Percentiles rank a stretch among this genome's conserved stretches.
Conservation (phyloP, 2,113 vertebrate genomes). For the Glareola pratincola region DNA sequence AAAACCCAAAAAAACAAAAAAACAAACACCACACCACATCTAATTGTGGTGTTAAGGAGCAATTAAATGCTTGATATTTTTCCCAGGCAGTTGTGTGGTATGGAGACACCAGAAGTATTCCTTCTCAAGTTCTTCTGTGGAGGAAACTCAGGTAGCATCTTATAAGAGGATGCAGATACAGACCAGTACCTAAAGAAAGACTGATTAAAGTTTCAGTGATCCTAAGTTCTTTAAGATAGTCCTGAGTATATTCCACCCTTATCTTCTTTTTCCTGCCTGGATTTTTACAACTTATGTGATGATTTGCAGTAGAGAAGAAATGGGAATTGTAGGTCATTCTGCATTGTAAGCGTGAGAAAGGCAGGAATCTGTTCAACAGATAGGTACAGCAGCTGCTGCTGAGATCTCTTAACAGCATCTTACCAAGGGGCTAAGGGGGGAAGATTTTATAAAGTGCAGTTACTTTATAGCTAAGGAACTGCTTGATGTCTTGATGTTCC, state of each 20-base stretch:
- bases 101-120: background rate
- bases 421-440: background rate
- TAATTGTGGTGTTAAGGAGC: background rate
- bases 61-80: background rate
- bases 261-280: background rate
- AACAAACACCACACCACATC: background rate
- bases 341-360: background rate
- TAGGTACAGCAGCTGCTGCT: background rate
- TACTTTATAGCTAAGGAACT: background rate
- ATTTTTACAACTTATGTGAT: background rate
- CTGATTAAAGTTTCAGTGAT: background rate
- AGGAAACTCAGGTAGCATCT: background rate
- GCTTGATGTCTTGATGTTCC: background rate
- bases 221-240: background rate
- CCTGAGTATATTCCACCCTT: background rate
- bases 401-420: background rate
- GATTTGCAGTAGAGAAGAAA: background rate
- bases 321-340: background rate
- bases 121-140: background rate
- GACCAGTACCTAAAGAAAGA: background rate
- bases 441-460: background rate
- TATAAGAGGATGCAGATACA: background rate
- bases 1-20: background rate
- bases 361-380: background rate
- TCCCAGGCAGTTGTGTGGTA: accelerated